Evolutionary conservation across 2,888 invertebrate species (phyloP).

Genomic region (Drosophila cognata): DNA sequence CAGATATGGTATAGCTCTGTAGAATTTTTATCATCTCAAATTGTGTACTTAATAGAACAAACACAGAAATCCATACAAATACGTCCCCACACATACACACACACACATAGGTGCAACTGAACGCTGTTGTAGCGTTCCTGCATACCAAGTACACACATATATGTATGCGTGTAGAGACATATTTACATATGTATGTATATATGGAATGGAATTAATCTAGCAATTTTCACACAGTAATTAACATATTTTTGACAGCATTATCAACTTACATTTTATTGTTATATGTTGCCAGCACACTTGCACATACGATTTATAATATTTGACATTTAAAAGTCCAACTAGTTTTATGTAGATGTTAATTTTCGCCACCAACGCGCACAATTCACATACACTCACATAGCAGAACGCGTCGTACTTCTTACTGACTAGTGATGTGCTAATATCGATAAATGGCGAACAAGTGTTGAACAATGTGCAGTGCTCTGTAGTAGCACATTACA

Average conservation of each 20-base stretch:
- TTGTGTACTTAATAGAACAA: conserved; percentile 68
- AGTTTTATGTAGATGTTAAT: conserved; percentile 47
- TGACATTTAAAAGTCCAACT: conserved; percentile 28
- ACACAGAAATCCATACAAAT: conserved; percentile 34
- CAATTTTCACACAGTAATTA: conserved; percentile 34
- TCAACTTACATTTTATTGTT: conserved; percentile 62
- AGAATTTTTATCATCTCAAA: conserved; percentile 69
- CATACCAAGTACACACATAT: conserved; percentile 48
- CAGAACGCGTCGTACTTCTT: conserved; percentile 53
- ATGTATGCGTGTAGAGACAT: conserved; percentile 5
- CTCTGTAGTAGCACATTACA: not conserved
- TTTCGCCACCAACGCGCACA: conserved; percentile 63
- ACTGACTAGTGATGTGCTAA: conserved; percentile 31
- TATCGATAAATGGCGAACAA: conserved; percentile 19
- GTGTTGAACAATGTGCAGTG: conserved; percentile 13
- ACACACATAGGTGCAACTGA: conserved; percentile 29
- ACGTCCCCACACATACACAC: conserved; percentile 18
- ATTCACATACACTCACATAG: conserved; percentile 39
- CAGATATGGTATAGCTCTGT: conserved; percentile 16
- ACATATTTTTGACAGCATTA: conserved; percentile 1
- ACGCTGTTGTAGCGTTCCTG: conserved; percentile 59
- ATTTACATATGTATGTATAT: conserved; percentile 13
- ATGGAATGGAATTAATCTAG: conserved; percentile 38
- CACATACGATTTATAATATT: conserved; percentile 37
- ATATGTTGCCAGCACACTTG: conserved; percentile 41